Base-by-base conservation (phyloP, 2,888 invertebrate species). In the Entomobrya proxima region DNA sequence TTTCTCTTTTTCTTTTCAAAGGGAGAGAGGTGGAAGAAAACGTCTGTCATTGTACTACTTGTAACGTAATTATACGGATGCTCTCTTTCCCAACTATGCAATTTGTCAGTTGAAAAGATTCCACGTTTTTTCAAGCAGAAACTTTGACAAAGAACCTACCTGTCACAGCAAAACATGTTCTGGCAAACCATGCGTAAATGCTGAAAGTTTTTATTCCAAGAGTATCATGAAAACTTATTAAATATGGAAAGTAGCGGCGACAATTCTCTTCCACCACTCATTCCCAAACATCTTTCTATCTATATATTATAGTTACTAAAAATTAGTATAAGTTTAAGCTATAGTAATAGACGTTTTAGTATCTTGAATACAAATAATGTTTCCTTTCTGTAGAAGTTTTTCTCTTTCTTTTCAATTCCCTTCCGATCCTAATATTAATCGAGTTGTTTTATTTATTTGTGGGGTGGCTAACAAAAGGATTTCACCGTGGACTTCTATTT, bases 401-500 rank as follows among this genome's bases (percentile, higher is more conserved):
- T 44, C 37, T 52, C 27, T 21, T 32, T 75, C 6, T 13, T 35
- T 37, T 27, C 18, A 6, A 24, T 58, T 18, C 13, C 40, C 37
- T 58, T 9, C 7, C 64, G 55, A 58, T 47, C 52, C 27, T 44
- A 75, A 82, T 77, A 77, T 52, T 83, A 83, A 83, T 82, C 18
- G 37, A 32, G 7, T 52, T 67, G 30, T 77, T 64, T 77, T 47
- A 18, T 67, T 64, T 81, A 9, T 86, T 86, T 86, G 81, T 84
- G 50, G 69, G 67, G 69, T 86, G 75, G 64, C 76, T 74, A 55
- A 13, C 35, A 55, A 47, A 87, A 90, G 90, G 98, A 98, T 94
- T 98, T 98, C 94, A 98, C 98, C 91, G 94, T 98, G 95, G 98
- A 98, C 94, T 98, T 98, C 94, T 98, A 98, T 95, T 98, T 98